phyloP scores from a whole-genome alignment of 2,113 vertebrate species.

The Leptobrachium ailaonicum region DNA sequence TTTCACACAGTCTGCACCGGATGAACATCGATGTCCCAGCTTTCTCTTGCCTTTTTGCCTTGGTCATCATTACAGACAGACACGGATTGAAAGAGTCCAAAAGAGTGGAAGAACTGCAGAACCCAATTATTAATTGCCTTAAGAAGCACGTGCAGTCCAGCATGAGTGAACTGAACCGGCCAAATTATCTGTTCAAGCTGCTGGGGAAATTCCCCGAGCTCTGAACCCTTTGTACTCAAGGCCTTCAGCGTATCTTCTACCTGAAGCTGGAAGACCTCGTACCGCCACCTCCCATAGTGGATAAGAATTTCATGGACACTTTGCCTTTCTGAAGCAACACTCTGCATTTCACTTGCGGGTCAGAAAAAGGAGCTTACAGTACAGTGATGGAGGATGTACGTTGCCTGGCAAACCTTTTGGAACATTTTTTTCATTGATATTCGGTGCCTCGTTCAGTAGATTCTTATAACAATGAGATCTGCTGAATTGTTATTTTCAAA shows the following conservation, averaged over 20 bases:
- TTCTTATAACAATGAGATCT: conserved; percentile 20
- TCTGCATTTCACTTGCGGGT: not conserved
- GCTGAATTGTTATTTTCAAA: conserved; percentile 31
- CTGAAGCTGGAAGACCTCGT: conserved; percentile 92
- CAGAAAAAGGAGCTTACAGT: not conserved
- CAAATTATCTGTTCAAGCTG: conserved; percentile 85
- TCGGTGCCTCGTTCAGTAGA: conserved; percentile 26
- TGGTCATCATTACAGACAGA: conserved; percentile 92
- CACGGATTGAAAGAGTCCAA: conserved; percentile 88
- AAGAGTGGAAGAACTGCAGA: conserved; percentile 90
- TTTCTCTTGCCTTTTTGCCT: conserved; percentile 87
- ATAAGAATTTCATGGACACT: conserved; percentile 93
- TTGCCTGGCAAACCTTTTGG: conserved; percentile 11
- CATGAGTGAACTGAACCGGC: conserved; percentile 65
- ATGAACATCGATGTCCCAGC: conserved; percentile 85
- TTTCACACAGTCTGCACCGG: conserved; percentile 86
- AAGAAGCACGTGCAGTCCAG: conserved; percentile 82
- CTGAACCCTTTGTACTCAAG: conserved; percentile 90
- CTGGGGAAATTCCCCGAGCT: conserved; percentile 90
- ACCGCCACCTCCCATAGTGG: conserved; percentile 85
- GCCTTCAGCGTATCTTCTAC: conserved; percentile 94
- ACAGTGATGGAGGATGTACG: not conserved
- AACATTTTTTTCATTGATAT: conserved; percentile 27
- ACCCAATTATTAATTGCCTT: conserved; percentile 85
- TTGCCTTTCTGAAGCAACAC: conserved; percentile 81